A percentile compares a stretch with the other conserved stretches of the same genome.
Conservation (phyloP, 2,888 invertebrate genomes). For the Ormyrus rosae region DNA sequence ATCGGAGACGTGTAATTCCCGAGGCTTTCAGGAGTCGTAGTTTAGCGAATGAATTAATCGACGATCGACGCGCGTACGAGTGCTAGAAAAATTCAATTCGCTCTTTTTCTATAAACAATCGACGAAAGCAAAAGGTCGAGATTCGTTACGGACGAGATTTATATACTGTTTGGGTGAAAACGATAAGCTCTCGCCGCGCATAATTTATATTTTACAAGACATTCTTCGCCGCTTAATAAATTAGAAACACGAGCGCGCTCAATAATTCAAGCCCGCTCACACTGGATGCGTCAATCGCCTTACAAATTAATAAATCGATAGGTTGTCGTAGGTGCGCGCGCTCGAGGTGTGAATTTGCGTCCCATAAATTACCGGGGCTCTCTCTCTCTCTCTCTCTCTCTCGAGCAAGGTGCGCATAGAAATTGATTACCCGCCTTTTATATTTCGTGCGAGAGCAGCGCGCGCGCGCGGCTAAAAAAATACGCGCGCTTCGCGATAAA, state of each 20-base stretch:
- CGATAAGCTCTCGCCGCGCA: conserved; percentile 4
- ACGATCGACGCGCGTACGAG: too few relatives aligned
- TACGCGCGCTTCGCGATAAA: neutral
- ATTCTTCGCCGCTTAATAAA: conserved; percentile 31
- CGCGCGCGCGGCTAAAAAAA: neutral
- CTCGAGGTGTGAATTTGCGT: conserved; percentile 14
- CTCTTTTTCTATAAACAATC: too few relatives aligned
- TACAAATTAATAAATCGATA: conserved; percentile 36
- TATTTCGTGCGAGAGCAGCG: neutral
- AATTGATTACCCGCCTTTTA: neutral
- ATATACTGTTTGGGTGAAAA: conserved; percentile 21
- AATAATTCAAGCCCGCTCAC: conserved; percentile 38
- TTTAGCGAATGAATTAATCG: neutral
- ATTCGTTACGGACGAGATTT: neutral
- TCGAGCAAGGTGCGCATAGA: neutral
- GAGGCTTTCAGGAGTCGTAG: too few relatives aligned
- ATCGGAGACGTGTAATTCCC: too few relatives aligned
- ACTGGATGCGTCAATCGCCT: conserved; percentile 8
- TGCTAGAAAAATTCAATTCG: too few relatives aligned
- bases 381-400: neutral
- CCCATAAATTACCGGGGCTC: conserved; percentile 17
- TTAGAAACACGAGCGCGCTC: conserved; percentile 28
- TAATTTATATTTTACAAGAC: conserved; percentile 4
- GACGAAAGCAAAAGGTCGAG: too few relatives aligned
- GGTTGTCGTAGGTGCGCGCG: too few relatives aligned